phyloP scores from a whole-genome alignment of 2,797 vertebrate genomes.

The Chloroceryle inda region DNA sequence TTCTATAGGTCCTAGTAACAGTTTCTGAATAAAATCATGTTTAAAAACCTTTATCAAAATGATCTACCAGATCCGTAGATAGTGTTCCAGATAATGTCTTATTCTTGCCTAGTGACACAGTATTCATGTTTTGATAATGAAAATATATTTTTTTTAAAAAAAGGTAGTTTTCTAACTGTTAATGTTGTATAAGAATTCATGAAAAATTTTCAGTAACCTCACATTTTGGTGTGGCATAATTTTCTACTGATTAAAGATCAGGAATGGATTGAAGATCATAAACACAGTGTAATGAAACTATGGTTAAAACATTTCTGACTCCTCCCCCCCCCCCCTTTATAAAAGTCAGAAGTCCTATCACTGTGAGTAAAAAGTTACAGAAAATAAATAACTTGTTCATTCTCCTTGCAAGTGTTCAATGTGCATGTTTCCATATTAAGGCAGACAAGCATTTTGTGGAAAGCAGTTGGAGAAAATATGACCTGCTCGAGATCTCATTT shows the following conservation, averaged over 20 bases:
- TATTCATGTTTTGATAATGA: background rate
- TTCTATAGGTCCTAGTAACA: background rate
- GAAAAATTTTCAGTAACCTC: background rate
- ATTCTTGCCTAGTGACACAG: background rate
- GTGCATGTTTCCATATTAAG: background rate
- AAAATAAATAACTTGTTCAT: background rate
- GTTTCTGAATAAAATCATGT: background rate
- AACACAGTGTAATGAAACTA: background rate
- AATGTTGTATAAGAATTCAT: background rate
- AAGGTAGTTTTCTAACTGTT: background rate
- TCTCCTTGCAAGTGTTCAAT: background rate
- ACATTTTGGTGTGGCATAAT: background rate
- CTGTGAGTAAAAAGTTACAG: background rate
- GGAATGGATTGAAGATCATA: background rate
- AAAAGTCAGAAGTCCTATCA: background rate
- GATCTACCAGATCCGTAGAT: background rate
- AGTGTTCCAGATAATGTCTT: background rate
- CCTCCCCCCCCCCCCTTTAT: background rate
- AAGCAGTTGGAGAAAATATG: background rate
- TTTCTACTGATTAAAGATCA: background rate
- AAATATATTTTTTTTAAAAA: background rate
- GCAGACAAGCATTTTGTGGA: background rate
- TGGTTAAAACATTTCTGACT: background rate
- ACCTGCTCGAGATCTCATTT: background rate
- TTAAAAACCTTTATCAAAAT: background rate